These are phyloP conservation scores for Probosciger aterrimus DNA, from an alignment of 2,113 vertebrate genomes.

Conservation along the genomic window DNA sequence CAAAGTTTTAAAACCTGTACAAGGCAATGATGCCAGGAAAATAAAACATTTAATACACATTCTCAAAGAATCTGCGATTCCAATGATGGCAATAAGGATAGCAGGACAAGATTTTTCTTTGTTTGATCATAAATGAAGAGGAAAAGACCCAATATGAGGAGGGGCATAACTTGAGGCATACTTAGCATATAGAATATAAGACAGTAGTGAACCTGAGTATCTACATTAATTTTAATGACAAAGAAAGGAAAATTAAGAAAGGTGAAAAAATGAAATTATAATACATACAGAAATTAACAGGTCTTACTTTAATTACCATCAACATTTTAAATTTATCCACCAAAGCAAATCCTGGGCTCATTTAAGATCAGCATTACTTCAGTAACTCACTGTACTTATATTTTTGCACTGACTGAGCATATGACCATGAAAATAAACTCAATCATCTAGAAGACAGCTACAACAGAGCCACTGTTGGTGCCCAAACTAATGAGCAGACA, in stretches of 20 bases:
- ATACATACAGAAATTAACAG: background rate
- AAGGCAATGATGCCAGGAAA: background rate
- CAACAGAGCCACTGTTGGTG: background rate
- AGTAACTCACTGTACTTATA: background rate
- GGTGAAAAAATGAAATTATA: background rate
- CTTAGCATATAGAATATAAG: background rate
- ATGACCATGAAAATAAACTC: background rate
- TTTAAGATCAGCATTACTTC: background rate
- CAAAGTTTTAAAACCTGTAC: background rate
- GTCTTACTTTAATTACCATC: background rate
- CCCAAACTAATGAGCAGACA: background rate
- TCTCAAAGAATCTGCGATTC: background rate
- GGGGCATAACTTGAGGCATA: background rate
- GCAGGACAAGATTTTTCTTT: background rate
- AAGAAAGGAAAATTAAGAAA: background rate
- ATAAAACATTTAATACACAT: background rate
- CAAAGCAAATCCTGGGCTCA: background rate
- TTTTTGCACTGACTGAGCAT: background rate
- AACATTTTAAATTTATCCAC: background rate
- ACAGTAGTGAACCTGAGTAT: background rate
- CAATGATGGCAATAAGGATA: background rate
- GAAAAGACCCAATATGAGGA: background rate
- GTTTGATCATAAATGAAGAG: background rate
- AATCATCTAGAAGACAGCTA: background rate
- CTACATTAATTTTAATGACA: background rate